Evolutionary conservation across 2,113 vertebrate genomes (phyloP).

Genomic region (Etheostoma spectabile): DNA sequence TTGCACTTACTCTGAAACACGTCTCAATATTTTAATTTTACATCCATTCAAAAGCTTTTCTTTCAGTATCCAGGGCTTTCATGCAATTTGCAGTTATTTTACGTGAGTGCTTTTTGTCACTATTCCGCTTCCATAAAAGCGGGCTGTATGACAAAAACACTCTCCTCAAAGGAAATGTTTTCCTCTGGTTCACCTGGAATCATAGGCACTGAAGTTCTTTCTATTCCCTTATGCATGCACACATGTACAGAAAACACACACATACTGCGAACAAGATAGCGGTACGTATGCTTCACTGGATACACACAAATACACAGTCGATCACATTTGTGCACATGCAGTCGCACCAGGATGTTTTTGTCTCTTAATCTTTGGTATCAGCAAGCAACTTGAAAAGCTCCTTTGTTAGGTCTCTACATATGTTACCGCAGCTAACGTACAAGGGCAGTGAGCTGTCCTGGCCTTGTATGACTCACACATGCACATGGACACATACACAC

Average conservation of each 20-base stretch:
- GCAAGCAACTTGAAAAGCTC: slow-evolving; percentile 41
- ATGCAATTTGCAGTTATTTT: slow-evolving; percentile 76
- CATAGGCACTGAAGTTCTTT: slow-evolving; percentile 54
- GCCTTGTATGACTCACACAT: background rate
- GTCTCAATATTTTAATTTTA: slow-evolving; percentile 59
- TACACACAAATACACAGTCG: slow-evolving; percentile 48
- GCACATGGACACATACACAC: background rate
- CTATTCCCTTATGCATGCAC: slow-evolving; percentile 41
- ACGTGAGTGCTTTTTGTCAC: slow-evolving; percentile 74
- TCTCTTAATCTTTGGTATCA: slow-evolving; percentile 54
- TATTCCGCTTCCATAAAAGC: slow-evolving; percentile 58
- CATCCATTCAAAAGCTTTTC: slow-evolving; percentile 54
- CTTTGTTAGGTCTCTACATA: slow-evolving; percentile 51
- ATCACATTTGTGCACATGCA: slow-evolving; percentile 23
- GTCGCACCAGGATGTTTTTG: slow-evolving; percentile 26
- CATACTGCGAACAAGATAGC: slow-evolving; percentile 28
- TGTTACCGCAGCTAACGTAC: slow-evolving; percentile 31
- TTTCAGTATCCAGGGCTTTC: slow-evolving; percentile 63
- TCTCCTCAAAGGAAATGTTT: slow-evolving; percentile 50
- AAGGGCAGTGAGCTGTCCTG: slow-evolving; percentile 32
- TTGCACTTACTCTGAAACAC: slow-evolving; percentile 27
- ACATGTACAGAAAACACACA: slow-evolving; percentile 40
- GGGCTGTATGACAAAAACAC: slow-evolving; percentile 37
- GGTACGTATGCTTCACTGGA: slow-evolving; percentile 27
- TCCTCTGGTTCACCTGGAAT: slow-evolving; percentile 68